Evolutionary conservation across 1,140 invertebrate species (phyloP), one percentile per base, ranked within the genome.

Genomic region (Drosophila nannoptera): DNA sequence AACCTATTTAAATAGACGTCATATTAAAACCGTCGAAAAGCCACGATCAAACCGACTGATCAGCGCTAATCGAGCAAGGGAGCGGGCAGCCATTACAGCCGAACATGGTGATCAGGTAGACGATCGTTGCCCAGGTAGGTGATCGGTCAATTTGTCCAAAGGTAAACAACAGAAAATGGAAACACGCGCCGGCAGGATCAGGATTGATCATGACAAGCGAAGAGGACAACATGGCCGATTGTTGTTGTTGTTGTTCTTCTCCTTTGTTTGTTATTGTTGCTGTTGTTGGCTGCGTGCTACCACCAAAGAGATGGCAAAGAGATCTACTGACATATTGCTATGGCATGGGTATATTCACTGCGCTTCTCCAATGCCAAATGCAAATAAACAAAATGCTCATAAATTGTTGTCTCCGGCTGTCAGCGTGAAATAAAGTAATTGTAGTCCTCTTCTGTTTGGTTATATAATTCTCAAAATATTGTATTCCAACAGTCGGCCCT

Each of bases 1-100:
- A 84, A 86, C 70, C 82, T 86, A 81, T 86, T 87, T 86, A 86
- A 86, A 86, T 86, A 86, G 64, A 70, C 54, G 64, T 67, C 72
- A 58, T 77, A 71, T 66, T 64, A 61, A 69, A 84, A 73, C 77
- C 65, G 81, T 86, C 81, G 80, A 81, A 76, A 86, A 81, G 81
- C 81, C 81, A 75, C 45, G 59, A 86, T 87, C 78, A 86, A 86
- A 65, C 67, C 81, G 63, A 75, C 61, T 63, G 78, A 83, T 83
- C 75, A 77, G 40, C 63, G 55, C 69, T 69, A 86, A 84, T 86
- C 69, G 40, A 69, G 48, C 35, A 63, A 58, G 46, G 56, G 63
- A 63, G 63, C 32, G 31, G 60, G 67, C 63, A 58, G 60, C 75
- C 55, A 66, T 66, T 67, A 59, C 60, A 54, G 63, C 54, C 69